phyloP scores from a whole-genome alignment of 1,140 invertebrate species.

The Rhagoletis pomonella region DNA sequence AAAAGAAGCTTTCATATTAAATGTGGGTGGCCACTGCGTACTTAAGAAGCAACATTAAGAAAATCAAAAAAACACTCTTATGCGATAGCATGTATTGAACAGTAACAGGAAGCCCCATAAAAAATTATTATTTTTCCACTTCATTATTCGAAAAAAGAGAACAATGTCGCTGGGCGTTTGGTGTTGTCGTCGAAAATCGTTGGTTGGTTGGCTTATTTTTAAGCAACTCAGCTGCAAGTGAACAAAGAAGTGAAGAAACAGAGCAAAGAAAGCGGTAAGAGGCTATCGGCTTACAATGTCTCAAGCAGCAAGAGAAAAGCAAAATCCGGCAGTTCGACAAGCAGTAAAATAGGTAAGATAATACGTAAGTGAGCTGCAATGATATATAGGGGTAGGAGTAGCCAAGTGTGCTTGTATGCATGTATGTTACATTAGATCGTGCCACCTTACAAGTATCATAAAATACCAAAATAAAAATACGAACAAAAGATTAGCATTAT shows the following conservation, averaged over 20 bases:
- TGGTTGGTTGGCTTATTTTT: neutral
- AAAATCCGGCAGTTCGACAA: neutral
- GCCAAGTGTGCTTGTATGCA: neutral
- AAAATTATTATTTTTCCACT: constrained; percentile 54
- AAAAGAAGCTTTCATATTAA: constrained; percentile 32
- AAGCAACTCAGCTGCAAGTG: constrained; percentile 1
- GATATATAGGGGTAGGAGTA: neutral
- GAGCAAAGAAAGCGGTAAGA: neutral
- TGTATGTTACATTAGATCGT: no score
- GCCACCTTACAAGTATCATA: no score
- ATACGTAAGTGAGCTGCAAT: no score
- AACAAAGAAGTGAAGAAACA: neutral
- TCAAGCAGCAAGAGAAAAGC: neutral
- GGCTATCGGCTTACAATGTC: neutral
- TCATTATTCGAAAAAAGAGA: constrained; percentile 20
- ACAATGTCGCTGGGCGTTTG: neutral
- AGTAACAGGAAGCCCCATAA: constrained; percentile 47
- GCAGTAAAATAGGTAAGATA: neutral
- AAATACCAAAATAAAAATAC: no score
- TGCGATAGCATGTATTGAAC: neutral
- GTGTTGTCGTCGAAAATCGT: neutral
- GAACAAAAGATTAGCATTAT: no score
- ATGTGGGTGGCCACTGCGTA: constrained; percentile 28
- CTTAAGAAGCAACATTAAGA: neutral
- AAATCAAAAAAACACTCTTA: neutral